Conservation (phyloP, 2,113 vertebrate species). For the Elgaria multicarinata region DNA sequence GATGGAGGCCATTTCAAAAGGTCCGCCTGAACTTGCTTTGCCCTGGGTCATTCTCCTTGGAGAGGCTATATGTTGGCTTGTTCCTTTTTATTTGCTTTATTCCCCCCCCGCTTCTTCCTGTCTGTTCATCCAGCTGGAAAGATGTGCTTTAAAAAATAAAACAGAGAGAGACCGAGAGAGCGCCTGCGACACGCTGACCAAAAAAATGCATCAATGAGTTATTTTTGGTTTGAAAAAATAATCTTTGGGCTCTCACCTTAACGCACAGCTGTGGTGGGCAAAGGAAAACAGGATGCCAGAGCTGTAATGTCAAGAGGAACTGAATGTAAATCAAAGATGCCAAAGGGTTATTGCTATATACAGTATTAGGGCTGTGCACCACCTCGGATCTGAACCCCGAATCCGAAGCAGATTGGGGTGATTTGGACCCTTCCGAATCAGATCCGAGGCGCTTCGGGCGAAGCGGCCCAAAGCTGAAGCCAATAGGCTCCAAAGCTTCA, state of each 20-base stretch:
- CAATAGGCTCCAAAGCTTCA: no score
- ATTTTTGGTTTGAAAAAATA: conserved; percentile 49
- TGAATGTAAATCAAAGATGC: conserved; percentile 50
- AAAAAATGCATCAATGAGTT: conserved; percentile 20
- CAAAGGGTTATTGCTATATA: conserved; percentile 40
- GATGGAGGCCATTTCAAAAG: background rate
- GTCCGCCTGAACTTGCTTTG: background rate
- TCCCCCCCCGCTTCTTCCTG: background rate
- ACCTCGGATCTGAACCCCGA: no score
- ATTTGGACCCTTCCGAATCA: no score
- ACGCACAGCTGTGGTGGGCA: conserved; percentile 27
- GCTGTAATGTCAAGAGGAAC: conserved; percentile 37
- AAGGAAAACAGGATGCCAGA: conserved; percentile 64
- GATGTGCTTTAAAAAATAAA: background rate
- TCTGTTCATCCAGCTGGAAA: conserved; percentile 12
- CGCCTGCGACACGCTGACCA: background rate
- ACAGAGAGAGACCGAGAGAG: background rate
- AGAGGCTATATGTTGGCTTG: background rate
- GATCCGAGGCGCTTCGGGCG: no score
- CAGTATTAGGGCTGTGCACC: no score
- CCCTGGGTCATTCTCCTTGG: conserved; percentile 46
- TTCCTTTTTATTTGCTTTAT: background rate
- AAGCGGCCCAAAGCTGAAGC: no score
- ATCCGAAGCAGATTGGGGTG: no score
- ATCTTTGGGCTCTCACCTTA: conserved; percentile 51